Evolutionary conservation across 2,113 vertebrate genomes (phyloP).

Genomic region (Sinocyclocheilus maitianheensis): DNA sequence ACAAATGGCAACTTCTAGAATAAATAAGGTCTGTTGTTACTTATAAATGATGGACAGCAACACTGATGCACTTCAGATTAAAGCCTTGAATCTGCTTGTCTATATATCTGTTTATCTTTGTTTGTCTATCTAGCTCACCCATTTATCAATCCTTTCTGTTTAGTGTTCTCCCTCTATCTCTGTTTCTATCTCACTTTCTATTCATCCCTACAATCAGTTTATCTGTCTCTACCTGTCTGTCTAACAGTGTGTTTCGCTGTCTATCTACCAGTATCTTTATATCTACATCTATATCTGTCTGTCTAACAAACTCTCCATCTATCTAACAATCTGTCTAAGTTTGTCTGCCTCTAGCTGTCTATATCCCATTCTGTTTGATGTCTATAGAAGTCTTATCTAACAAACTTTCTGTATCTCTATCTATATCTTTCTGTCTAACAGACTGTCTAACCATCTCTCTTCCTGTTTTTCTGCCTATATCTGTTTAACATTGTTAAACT

Average conservation of each 20-base stretch:
- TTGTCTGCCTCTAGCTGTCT: neutral
- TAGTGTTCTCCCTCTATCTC: neutral
- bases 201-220: neutral
- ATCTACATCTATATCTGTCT: neutral
- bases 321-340: neutral
- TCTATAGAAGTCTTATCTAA: neutral
- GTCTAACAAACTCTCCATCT: neutral
- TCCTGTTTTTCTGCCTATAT: too few relatives aligned
- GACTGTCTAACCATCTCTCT: neutral
- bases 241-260: neutral
- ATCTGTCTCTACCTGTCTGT: too few relatives aligned
- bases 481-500: too few relatives aligned
- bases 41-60: neutral
- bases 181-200: neutral
- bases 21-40: neutral
- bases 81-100: conserved; percentile 9
- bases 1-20: neutral
- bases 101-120: neutral
- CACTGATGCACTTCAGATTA: neutral
- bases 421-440: neutral
- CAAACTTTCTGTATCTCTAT: neutral
- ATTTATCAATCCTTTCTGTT: neutral
- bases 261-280: neutral
- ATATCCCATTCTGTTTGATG: neutral
- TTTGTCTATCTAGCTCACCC: neutral